A percentile compares a stretch with the other conserved stretches of the same genome.
Evolutionary conservation across 2,797 vertebrate species (phyloP).

Genomic region (Eulemur coronatus): DNA sequence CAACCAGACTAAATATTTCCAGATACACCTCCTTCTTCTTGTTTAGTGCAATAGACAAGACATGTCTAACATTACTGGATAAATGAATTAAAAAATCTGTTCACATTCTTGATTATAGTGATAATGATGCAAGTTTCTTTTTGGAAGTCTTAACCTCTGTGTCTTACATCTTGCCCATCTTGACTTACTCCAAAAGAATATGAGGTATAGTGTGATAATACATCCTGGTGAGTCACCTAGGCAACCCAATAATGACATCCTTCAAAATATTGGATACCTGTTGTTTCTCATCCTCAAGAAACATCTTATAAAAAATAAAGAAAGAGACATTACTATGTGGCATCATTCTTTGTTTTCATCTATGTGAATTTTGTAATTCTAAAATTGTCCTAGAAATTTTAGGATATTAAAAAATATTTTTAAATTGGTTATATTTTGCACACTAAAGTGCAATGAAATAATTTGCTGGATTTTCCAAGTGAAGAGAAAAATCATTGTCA

Average conservation of each 20-base stretch:
- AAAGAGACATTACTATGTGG: neutral
- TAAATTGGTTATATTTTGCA: neutral
- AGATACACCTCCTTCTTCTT: neutral
- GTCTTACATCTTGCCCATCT: constrained; percentile 13
- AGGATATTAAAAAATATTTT: constrained; percentile 15
- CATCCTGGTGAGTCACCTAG: constrained; percentile 52
- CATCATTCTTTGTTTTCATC: neutral
- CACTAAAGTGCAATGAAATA: neutral
- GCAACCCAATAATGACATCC: constrained; percentile 40
- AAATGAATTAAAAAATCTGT: neutral
- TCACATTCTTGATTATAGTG: neutral
- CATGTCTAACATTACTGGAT: neutral
- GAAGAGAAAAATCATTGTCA: neutral
- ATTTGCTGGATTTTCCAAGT: neutral
- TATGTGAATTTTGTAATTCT: neutral
- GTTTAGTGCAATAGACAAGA: neutral
- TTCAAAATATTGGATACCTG: constrained; percentile 39
- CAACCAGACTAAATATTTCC: neutral
- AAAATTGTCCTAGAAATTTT: constrained; percentile 4
- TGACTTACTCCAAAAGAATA: constrained; percentile 7
- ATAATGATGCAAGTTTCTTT: constrained; percentile 9
- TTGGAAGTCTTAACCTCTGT: neutral
- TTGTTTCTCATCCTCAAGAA: constrained; percentile 28
- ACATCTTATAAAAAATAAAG: constrained; percentile 31
- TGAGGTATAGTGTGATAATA: neutral